A percentile compares a stretch with the other conserved stretches of the same genome.
These are phyloP conservation scores for Plectrocnemia conspersa DNA, from an alignment of 1,140 invertebrate genomes.

Conservation along the genomic window DNA sequence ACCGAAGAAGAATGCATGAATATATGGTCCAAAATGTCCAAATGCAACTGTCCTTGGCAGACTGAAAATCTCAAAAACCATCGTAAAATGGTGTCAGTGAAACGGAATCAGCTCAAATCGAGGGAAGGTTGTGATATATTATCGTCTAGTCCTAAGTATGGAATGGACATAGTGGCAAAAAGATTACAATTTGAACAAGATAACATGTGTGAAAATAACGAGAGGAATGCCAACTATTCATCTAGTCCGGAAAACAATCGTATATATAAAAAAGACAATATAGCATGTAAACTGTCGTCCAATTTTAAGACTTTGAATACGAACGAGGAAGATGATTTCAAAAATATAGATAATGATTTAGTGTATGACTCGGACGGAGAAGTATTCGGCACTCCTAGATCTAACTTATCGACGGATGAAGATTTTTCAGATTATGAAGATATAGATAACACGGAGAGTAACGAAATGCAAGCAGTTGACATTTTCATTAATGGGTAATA, in stretches of 20 bases:
- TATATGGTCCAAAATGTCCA: conserved; percentile 47
- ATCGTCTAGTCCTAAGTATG: conserved; percentile 45
- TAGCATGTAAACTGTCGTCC: too few species aligned
- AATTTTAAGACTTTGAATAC: not conserved
- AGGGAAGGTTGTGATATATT: conserved; percentile 27
- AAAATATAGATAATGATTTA: conserved; percentile 28
- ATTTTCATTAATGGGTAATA: conserved; percentile 29
- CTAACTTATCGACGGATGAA: conserved; percentile 40
- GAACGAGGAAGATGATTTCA: conserved; percentile 7
- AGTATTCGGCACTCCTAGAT: conserved; percentile 52
- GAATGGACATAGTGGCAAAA: conserved; percentile 26
- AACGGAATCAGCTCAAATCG: conserved; percentile 41
- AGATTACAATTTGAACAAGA: conserved; percentile 26
- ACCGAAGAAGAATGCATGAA: conserved; percentile 53
- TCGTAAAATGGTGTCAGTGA: conserved; percentile 47
- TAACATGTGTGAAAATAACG: too few species aligned
- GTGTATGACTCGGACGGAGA: conserved; percentile 38
- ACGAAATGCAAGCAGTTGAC: conserved; percentile 5
- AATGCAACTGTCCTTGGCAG: conserved; percentile 47
- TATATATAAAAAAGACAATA: too few species aligned
- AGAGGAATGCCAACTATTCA: too few species aligned
- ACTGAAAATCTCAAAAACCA: conserved; percentile 44
- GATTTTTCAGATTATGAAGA: conserved; percentile 38
- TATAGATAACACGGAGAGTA: conserved; percentile 39
- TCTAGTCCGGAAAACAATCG: too few species aligned